phyloP scores from a whole-genome alignment of 2,113 vertebrate species.

The Paedocypris sp. region DNA sequence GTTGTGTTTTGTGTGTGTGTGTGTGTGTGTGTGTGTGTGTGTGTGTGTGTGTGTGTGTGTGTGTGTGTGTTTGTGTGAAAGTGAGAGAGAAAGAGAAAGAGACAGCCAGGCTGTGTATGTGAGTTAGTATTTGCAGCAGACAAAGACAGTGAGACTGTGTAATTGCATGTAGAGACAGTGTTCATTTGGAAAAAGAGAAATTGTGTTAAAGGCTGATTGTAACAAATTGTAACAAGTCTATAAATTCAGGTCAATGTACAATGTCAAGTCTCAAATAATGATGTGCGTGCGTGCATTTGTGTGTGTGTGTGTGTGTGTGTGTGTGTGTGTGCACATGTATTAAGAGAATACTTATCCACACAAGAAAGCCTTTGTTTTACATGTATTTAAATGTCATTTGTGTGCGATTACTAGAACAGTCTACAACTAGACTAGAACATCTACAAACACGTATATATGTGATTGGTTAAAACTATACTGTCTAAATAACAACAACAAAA shows the following conservation, averaged over 20 bases:
- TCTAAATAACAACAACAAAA: constrained; percentile 27
- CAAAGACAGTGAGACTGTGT: constrained; percentile 36
- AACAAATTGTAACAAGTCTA: constrained; percentile 13
- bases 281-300: constrained; percentile 32
- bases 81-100: constrained; percentile 16
- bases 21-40: constrained; percentile 47
- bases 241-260: constrained; percentile 6
- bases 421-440: too few species aligned
- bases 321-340: constrained; percentile 12
- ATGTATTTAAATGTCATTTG: too few species aligned
- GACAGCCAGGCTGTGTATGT: neutral
- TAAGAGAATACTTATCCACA: too few species aligned
- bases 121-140: neutral
- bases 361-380: too few species aligned
- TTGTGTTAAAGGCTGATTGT: constrained; percentile 4
- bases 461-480: constrained; percentile 26
- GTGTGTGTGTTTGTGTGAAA: constrained; percentile 33
- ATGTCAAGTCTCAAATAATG: too few species aligned
- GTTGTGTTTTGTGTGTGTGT: constrained; percentile 50
- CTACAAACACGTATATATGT: constrained; percentile 7
- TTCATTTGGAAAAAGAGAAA: constrained; percentile 20
- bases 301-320: constrained; percentile 10
- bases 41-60: constrained; percentile 39
- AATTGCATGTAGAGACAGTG: constrained; percentile 6
- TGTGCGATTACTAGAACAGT: too few species aligned